Percentiles rank a stretch among this genome's conserved stretches.
Evolutionary conservation across 2,888 invertebrate species (phyloP).

Genomic region (Hyppa rectilinea): DNA sequence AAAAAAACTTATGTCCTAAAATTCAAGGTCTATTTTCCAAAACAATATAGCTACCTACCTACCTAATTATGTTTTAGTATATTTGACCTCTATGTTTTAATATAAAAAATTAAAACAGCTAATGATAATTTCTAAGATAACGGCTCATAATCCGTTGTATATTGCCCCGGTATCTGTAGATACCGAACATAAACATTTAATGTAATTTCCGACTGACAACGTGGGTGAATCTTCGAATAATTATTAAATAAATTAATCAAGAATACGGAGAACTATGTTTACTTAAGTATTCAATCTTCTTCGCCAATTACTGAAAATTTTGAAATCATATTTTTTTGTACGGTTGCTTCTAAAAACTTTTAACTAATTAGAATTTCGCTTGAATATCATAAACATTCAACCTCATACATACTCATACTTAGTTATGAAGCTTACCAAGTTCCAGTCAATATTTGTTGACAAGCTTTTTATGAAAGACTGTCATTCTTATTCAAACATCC

Average conservation of each 20-base stretch:
- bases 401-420: not conserved
- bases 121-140: conserved; percentile 75
- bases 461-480: too few species aligned
- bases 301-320: not conserved
- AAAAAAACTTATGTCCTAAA: not conserved
- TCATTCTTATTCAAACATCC: too few species aligned
- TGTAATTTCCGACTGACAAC: conserved; percentile 66
- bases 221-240: conserved; percentile 49
- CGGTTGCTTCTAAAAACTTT: not conserved
- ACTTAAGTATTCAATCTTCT: conserved; percentile 8
- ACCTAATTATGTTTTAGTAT: not conserved
- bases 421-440: not conserved
- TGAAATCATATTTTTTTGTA: not conserved
- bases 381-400: not conserved
- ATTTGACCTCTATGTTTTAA: conserved; percentile 44
- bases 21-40: not conserved
- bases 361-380: not conserved
- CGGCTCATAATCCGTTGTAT: conserved; percentile 81
- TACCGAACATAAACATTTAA: conserved; percentile 74
- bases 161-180: conserved; percentile 80
- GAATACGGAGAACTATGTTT: not conserved
- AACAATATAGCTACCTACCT: not conserved
- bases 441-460: not conserved
- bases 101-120: conserved; percentile 63
- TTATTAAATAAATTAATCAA: conserved; percentile 23